Evolutionary conservation across 2,797 vertebrate genomes (phyloP), one percentile per base, ranked within the genome.

Genomic region (Champsocephalus gunnari): DNA sequence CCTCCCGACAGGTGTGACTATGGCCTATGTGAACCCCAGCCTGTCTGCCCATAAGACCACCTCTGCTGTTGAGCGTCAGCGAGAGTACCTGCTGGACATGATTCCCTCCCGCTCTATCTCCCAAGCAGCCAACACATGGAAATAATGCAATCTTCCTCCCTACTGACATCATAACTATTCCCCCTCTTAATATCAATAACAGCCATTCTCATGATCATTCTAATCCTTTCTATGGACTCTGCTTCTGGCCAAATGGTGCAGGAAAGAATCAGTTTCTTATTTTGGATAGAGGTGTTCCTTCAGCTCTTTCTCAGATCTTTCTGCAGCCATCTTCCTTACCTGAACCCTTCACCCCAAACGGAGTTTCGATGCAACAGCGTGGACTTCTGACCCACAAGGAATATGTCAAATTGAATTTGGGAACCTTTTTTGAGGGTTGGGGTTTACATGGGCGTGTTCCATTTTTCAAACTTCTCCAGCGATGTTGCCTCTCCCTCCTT

Each of bases 81-180:
- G 98, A 62, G 98, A 99, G 84, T 99, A 99, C 88, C 97, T 99
- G 83, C 95, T 99, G 89, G 98, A 99, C 94, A 99, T 99, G 98
- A 99, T 99, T 89, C 98, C 98, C 21, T 97, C 98, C 38, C 97
- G 98, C 85, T 97, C 98, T 80, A 97, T 99, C 94, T 97, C 97
- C 92, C 98, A 99, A 87, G 96, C 98, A 0, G 96, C 98, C 92
- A 97, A 95, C 87, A 93, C 97, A 64, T 99, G 98, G 98, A 99
- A 99, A 96, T 99, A 97, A 95, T 95, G 82, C 84, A 88, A 71
- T 62, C 72, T 32, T 60, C 3, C 65, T 65, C 61, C 72, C 62
- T 45, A 67, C 61, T 83, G 83, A 80, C 81, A 71, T 41, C 80
- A 78, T 71, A 69, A 77, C 90, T 79, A 81, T 86, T 83, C 69